Evolutionary conservation across 1,140 invertebrate genomes (phyloP).

Genomic region (Listronotus oregonensis): DNA sequence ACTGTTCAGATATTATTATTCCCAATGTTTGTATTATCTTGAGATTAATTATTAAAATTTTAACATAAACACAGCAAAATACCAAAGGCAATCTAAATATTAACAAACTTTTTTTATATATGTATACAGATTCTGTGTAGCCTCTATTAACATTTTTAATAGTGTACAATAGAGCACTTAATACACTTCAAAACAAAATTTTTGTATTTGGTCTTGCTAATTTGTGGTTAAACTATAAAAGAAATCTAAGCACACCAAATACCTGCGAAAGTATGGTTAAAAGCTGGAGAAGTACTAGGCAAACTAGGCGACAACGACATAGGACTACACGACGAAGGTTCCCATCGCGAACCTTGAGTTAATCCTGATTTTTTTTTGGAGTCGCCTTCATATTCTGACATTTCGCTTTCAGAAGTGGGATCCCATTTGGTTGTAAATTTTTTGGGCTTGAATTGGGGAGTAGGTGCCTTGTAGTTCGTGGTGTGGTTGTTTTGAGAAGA

Average conservation of each 20-base stretch:
- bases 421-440: slow-evolving; percentile 67
- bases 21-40: too few species aligned
- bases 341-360: slow-evolving; percentile 59
- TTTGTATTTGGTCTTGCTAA: too few species aligned
- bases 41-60: too few species aligned
- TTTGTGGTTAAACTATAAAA: too few species aligned
- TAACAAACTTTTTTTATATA: too few species aligned
- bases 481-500: slow-evolving; percentile 54
- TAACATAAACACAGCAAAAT: too few species aligned
- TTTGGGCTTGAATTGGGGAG: slow-evolving; percentile 49
- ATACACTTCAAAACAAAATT: too few species aligned
- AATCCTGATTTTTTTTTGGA: slow-evolving; percentile 57
- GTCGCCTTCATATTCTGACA: slow-evolving; percentile 62
- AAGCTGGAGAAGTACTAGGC: slow-evolving; percentile 62
- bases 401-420: slow-evolving; percentile 67
- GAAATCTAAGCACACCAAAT: slow-evolving; percentile 35
- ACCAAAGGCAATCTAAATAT: too few species aligned
- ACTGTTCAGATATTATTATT: too few species aligned
- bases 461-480: slow-evolving; percentile 17
- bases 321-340: slow-evolving; percentile 63
- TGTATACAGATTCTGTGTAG: too few species aligned
- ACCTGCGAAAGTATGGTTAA: slow-evolving; percentile 53
- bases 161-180: too few species aligned
- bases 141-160: too few species aligned
- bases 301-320: slow-evolving; percentile 65